Percentiles rank a stretch among this genome's conserved stretches.
phyloP scores from a whole-genome alignment of 2,797 vertebrate genomes.

The Myripristis murdjan region DNA sequence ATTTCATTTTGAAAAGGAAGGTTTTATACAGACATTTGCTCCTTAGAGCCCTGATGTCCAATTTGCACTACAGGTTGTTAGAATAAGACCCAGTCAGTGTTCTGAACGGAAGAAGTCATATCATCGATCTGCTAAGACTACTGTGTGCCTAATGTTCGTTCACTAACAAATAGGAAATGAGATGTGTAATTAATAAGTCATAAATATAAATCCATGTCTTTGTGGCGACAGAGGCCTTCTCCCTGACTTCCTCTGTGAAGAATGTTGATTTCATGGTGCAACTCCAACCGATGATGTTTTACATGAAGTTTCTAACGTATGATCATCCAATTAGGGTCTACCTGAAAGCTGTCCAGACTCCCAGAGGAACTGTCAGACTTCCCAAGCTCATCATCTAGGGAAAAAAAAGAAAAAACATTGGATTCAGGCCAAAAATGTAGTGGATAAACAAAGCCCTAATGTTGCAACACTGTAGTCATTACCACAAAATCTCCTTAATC shows the following conservation, averaged over 20 bases:
- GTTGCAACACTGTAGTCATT: constrained; percentile 24
- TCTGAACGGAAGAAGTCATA: constrained; percentile 3
- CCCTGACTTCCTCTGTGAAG: constrained; percentile 2
- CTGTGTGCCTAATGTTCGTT: constrained; percentile 23
- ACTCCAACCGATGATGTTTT: constrained; percentile 9
- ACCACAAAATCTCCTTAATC: constrained; percentile 30
- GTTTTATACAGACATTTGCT: neutral
- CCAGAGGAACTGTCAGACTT: constrained; percentile 94
- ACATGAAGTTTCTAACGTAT: neutral
- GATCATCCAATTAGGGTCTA: constrained; percentile 59
- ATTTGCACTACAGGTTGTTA: neutral
- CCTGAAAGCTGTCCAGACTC: constrained; percentile 95
- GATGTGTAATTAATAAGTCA: constrained; percentile 29
- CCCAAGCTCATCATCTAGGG: constrained; percentile 94
- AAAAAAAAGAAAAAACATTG: constrained; percentile 37
- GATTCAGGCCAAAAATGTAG: neutral
- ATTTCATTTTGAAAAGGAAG: neutral
- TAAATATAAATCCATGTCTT: constrained; percentile 45
- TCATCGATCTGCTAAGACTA: neutral
- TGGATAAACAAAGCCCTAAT: constrained; percentile 20
- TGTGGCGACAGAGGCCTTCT: constrained; percentile 6
- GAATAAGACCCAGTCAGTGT: neutral
- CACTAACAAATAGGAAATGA: constrained; percentile 33
- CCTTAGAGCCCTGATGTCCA: constrained; percentile 5
- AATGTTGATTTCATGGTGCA: constrained; percentile 23